phyloP scores from a whole-genome alignment of 2,113 vertebrate genomes.

The Zapornia atra region DNA sequence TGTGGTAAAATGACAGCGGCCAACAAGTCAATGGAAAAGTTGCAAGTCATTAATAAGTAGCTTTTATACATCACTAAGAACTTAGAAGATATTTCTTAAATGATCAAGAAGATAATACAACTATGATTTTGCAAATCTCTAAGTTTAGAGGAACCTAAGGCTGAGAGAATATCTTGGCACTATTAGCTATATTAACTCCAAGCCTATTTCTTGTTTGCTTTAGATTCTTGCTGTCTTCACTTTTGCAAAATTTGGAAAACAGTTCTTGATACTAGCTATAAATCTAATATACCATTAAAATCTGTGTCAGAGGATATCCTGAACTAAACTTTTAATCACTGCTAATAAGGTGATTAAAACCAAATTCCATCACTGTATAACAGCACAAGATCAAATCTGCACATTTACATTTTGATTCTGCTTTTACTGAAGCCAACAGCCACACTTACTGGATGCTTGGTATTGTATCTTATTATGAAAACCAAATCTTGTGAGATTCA shows the following conservation, averaged over 20 bases:
- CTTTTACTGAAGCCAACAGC: background rate
- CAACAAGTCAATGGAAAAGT: background rate
- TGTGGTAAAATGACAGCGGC: background rate
- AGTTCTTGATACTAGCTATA: background rate
- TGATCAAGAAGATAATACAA: background rate
- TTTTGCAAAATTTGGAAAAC: background rate
- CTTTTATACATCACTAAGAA: background rate
- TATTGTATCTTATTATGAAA: background rate
- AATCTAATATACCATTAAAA: background rate
- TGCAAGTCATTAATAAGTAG: background rate
- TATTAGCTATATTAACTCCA: background rate
- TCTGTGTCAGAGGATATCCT: background rate
- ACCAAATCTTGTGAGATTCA: background rate
- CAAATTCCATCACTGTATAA: background rate
- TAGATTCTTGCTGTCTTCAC: background rate
- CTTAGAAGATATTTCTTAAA: background rate
- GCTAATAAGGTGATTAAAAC: background rate
- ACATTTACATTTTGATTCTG: background rate
- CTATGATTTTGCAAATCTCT: background rate
- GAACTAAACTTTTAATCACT: background rate
- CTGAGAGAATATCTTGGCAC: background rate
- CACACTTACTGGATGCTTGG: background rate
- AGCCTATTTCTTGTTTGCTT: background rate
- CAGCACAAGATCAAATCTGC: background rate
- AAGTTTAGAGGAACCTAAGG: background rate